Percentiles rank a stretch among this genome's conserved stretches.
These are phyloP conservation scores for Ptilorrhoa leucosticta DNA, from an alignment of 2,113 vertebrate genomes.

Conservation along the genomic window DNA sequence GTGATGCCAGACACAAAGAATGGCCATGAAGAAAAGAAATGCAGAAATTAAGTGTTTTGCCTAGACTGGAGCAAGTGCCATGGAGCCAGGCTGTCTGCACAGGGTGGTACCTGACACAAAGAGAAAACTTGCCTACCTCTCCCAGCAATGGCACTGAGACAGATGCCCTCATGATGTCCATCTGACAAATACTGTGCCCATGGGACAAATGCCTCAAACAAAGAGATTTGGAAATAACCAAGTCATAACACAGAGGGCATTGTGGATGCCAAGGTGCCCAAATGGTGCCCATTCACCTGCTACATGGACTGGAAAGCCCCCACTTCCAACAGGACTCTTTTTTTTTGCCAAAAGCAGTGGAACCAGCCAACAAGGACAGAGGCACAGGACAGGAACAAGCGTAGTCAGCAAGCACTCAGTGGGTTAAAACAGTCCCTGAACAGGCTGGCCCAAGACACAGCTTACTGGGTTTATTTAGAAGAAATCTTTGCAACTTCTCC, in stretches of 20 bases:
- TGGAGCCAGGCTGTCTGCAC: neutral
- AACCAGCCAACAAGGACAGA: neutral
- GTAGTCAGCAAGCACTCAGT: neutral
- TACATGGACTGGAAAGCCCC: neutral
- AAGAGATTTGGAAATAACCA: neutral
- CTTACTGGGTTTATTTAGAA: neutral
- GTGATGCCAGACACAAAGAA: neutral
- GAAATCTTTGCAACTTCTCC: neutral
- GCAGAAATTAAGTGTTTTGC: neutral
- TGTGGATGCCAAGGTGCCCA: neutral
- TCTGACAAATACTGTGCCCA: neutral
- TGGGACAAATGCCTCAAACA: neutral
- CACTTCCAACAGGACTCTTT: rapidly evolving
- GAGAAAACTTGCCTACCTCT: neutral
- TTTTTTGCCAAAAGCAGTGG: neutral
- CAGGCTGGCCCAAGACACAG: neutral
- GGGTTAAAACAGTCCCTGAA: neutral
- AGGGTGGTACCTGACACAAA: neutral
- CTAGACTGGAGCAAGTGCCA: neutral
- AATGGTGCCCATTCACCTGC: neutral
- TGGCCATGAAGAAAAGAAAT: neutral
- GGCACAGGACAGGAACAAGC: neutral
- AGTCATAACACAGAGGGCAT: neutral
- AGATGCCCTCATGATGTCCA: neutral
- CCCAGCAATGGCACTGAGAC: neutral